phyloP scores from a whole-genome alignment of 1,140 invertebrate species.

The Drosophila bocqueti region DNA sequence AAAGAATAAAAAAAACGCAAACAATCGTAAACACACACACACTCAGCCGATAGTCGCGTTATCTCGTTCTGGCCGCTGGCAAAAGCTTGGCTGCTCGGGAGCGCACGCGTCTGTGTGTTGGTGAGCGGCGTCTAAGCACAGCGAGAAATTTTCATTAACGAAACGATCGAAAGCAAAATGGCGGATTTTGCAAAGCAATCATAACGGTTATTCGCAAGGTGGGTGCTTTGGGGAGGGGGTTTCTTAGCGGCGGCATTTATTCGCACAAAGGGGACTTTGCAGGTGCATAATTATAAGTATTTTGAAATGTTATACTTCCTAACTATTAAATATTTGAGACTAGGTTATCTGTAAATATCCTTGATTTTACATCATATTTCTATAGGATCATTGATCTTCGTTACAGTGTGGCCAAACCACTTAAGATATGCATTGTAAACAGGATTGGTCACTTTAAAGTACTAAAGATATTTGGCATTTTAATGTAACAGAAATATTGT shows the following conservation, averaged over 20 bases:
- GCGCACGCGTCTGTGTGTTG: constrained; percentile 18
- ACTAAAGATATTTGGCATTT: no score
- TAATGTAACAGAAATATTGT: no score
- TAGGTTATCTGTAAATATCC: no score
- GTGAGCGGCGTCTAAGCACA: constrained; percentile 59
- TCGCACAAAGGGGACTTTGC: not conserved
- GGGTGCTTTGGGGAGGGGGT: no score
- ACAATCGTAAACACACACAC: constrained; percentile 45
- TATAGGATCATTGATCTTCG: no score
- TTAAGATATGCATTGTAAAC: no score
- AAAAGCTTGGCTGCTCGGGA: constrained; percentile 46
- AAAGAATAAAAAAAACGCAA: constrained; percentile 50
- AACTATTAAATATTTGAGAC: no score
- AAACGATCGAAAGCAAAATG: constrained; percentile 68
- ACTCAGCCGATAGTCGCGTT: constrained; percentile 17
- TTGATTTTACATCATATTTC: no score
- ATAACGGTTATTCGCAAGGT: constrained; percentile 26
- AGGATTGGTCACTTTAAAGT: no score
- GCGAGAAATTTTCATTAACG: constrained; percentile 77
- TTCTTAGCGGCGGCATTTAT: not conserved
- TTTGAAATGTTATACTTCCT: no score
- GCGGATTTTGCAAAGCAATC: constrained; percentile 47
- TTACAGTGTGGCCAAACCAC: no score
- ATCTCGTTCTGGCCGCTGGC: constrained; percentile 27
- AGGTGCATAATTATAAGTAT: not conserved